Evolutionary conservation across 2,797 vertebrate species (phyloP).

Genomic region (Acanthis flammea): DNA sequence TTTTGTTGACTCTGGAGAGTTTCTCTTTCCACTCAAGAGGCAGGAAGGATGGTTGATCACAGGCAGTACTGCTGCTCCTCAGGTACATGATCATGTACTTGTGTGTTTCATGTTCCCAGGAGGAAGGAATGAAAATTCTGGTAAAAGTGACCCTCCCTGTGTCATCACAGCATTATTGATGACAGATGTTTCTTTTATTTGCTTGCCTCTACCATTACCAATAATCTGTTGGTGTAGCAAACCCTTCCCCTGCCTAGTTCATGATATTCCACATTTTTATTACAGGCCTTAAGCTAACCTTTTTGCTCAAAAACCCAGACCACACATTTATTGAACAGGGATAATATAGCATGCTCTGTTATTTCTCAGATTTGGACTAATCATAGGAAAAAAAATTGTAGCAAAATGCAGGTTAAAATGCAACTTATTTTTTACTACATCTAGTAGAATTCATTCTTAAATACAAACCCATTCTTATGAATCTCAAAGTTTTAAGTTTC

Average conservation of each 20-base stretch:
- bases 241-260: background rate
- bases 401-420: background rate
- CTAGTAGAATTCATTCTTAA: background rate
- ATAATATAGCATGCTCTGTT: background rate
- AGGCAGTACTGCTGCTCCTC: background rate
- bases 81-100: background rate
- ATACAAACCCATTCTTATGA: background rate
- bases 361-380: background rate
- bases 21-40: background rate
- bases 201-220: background rate
- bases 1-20: background rate
- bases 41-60: background rate
- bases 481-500: background rate
- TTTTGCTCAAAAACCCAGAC: background rate
- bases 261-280: background rate
- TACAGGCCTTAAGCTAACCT: background rate
- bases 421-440: background rate
- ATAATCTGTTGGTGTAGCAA: background rate
- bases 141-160: background rate
- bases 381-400: background rate
- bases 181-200: background rate
- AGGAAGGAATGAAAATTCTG: background rate
- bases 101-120: background rate
- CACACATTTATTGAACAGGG: background rate
- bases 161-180: background rate